Evolutionary conservation across 2,888 invertebrate species (phyloP).

Genomic region (Isoperla grammatica): DNA sequence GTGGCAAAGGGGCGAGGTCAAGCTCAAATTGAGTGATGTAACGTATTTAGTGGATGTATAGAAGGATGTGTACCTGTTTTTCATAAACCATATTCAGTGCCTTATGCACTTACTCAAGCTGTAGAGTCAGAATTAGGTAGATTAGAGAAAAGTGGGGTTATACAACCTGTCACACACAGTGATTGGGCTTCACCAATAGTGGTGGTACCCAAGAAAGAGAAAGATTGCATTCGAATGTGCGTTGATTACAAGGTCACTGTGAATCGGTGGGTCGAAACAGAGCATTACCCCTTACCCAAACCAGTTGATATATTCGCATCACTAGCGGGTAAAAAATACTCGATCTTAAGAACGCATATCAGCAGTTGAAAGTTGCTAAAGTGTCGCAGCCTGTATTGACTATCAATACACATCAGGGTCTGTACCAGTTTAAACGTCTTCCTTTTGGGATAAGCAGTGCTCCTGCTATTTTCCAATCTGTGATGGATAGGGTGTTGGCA

Average conservation of each 20-base stretch:
- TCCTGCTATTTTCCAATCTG: constrained; percentile 31
- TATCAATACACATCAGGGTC: constrained; percentile 35
- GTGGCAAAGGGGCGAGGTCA: too few relatives aligned
- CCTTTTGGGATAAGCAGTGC: constrained; percentile 31
- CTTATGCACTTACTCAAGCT: neutral
- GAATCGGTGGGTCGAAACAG: constrained; percentile 34
- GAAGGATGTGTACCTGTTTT: neutral
- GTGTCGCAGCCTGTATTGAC: constrained; percentile 33
- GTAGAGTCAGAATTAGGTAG: neutral
- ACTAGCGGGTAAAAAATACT: constrained; percentile 33
- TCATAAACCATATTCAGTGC: constrained; percentile 5
- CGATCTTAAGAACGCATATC: constrained; percentile 36
- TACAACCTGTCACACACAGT: neutral
- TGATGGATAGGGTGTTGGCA: constrained; percentile 24
- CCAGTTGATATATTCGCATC: constrained; percentile 36
- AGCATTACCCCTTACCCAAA: constrained; percentile 37
- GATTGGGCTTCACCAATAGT: constrained; percentile 30
- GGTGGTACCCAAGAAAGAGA: constrained; percentile 35
- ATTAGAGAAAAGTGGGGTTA: neutral
- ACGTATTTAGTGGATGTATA: neutral
- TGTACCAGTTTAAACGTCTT: constrained; percentile 27
- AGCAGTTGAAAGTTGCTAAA: constrained; percentile 34
- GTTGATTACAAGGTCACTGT: constrained; percentile 37
- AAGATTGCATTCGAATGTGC: constrained; percentile 35
- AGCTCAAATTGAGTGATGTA: too few relatives aligned